phyloP scores from a whole-genome alignment of 1,140 invertebrate species.

The Nomia melanderi region DNA sequence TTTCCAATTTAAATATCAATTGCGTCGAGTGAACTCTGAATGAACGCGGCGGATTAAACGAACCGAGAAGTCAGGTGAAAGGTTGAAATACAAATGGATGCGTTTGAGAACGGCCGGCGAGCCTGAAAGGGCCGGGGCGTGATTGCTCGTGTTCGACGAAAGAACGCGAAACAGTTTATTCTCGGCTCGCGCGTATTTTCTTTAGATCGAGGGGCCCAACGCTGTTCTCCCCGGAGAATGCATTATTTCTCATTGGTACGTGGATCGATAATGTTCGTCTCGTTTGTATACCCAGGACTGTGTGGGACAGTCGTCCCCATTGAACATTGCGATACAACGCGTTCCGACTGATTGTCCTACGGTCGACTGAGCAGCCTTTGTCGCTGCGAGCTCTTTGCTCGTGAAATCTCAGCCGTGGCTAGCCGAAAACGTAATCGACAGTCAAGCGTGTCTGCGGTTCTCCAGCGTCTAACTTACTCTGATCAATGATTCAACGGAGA shows the following conservation, averaged over 20 bases:
- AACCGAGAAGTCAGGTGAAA: conserved; percentile 34
- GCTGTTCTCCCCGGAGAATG: conserved; percentile 16
- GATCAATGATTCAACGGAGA: background rate
- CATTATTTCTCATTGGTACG: conserved; percentile 38
- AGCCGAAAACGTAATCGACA: conserved; percentile 25
- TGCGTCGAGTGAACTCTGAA: background rate
- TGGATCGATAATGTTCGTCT: conserved; percentile 33
- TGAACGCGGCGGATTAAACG: conserved; percentile 32
- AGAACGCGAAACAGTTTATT: conserved; percentile 42
- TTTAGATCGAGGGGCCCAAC: conserved; percentile 1
- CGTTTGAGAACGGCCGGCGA: conserved; percentile 27
- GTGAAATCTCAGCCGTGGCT: conserved; percentile 10
- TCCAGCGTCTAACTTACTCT: background rate
- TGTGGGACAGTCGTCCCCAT: background rate
- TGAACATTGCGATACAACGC: conserved; percentile 32
- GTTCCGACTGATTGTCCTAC: conserved; percentile 39
- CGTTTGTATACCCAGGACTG: background rate
- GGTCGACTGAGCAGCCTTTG: conserved; percentile 34
- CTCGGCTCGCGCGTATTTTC: conserved; percentile 8
- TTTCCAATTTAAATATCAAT: conserved; percentile 8
- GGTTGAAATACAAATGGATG: conserved; percentile 25
- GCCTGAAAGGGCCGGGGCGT: conserved; percentile 8
- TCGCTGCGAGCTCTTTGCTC: conserved; percentile 5
- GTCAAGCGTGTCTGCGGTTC: background rate
- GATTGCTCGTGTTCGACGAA: conserved; percentile 13